Percentiles rank a stretch among this genome's conserved stretches.
Evolutionary conservation across 2,888 invertebrate species (phyloP).

Genomic region (Lucinisca nassula): DNA sequence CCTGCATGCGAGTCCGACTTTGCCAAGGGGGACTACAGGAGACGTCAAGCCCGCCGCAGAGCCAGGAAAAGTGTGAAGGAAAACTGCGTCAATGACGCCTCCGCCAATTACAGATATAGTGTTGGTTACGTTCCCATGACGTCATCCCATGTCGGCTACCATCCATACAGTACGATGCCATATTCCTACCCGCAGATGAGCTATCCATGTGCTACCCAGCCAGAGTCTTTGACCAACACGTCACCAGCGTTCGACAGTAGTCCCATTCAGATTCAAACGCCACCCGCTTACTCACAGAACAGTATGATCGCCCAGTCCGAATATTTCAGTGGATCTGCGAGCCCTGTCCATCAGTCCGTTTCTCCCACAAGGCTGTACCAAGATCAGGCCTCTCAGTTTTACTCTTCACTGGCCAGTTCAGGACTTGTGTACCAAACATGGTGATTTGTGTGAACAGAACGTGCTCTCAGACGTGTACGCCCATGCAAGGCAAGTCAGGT

Average conservation of each 20-base stretch:
- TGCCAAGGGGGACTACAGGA: constrained; percentile 97
- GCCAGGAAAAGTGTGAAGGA: constrained; percentile 87
- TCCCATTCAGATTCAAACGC: not conserved
- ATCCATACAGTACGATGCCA: constrained; percentile 50
- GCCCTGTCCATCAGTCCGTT: not conserved
- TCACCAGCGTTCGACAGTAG: not conserved
- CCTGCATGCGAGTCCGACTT: constrained; percentile 99
- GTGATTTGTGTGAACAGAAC: no score
- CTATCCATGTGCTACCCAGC: not conserved
- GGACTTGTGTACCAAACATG: constrained; percentile 39
- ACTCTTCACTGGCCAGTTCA: not conserved
- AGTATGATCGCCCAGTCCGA: not conserved
- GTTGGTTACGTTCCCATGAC: constrained; percentile 79
- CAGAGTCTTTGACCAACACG: not conserved
- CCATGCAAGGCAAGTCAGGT: no score
- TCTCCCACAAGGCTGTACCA: not conserved
- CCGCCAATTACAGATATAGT: constrained; percentile 46
- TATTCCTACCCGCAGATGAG: constrained; percentile 38
- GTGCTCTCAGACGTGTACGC: no score
- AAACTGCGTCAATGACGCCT: not conserved
- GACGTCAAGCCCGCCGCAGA: constrained; percentile 98
- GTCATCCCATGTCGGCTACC: constrained; percentile 68
- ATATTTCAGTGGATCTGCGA: not conserved
- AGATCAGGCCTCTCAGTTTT: not conserved
- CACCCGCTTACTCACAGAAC: not conserved